These are phyloP conservation scores for Merluccius polli DNA, from an alignment of 2,797 vertebrate species.

Conservation along the genomic window DNA sequence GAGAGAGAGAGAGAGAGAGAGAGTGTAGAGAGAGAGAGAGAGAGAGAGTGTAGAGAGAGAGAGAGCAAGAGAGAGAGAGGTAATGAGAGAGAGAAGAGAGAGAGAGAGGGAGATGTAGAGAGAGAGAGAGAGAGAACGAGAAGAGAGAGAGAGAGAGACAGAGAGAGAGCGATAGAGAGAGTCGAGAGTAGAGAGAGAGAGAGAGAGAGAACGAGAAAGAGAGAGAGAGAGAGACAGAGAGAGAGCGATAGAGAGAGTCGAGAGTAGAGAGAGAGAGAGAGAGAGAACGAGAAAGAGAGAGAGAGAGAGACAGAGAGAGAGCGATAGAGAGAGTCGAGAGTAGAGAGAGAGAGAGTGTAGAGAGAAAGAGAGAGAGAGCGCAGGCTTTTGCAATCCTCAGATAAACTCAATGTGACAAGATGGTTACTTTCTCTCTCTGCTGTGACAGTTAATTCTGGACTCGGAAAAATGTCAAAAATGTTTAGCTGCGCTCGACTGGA, in stretches of 20 bases:
- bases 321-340: slow-evolving; percentile 13
- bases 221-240: not conserved
- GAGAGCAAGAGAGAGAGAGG: no score
- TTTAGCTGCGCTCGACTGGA: slow-evolving; percentile 96
- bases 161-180: no score
- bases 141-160: not conserved
- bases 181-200: no score
- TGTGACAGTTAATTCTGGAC: slow-evolving; percentile 96
- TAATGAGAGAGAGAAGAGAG: no score
- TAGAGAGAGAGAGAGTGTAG: slow-evolving; percentile 24
- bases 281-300: slow-evolving; percentile 10
- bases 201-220: not conserved
- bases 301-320: slow-evolving; percentile 21
- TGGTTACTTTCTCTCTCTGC: slow-evolving; percentile 88
- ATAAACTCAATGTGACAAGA: slow-evolving; percentile 90
- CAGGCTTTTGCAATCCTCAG: slow-evolving; percentile 69
- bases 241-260: not conserved
- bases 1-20: no score
- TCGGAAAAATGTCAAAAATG: slow-evolving; percentile 97
- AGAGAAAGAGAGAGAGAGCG: slow-evolving; percentile 33
- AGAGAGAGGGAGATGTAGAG: no score
- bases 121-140: not conserved
- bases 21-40: no score
- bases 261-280: not conserved
- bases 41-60: no score